Conservation (phyloP, 2,797 vertebrate species). For the Galago senegalensis region DNA sequence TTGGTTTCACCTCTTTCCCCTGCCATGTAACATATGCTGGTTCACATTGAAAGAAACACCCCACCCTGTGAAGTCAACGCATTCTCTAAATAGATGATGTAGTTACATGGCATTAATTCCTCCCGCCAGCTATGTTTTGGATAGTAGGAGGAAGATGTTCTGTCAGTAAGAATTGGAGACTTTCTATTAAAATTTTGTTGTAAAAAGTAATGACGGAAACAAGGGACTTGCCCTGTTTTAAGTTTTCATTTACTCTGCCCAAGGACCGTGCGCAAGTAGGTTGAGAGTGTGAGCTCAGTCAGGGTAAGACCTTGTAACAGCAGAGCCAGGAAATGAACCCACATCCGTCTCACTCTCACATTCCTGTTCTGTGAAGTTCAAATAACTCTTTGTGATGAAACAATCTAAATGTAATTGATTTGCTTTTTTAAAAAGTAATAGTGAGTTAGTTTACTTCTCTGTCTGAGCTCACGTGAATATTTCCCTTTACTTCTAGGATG, state of each 20-base stretch:
- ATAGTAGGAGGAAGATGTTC: not conserved
- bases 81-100: not conserved
- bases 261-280: not conserved
- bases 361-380: not conserved
- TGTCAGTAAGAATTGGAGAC: slow-evolving; percentile 46
- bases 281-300: not conserved
- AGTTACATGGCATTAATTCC: not conserved
- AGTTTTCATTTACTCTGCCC: not conserved
- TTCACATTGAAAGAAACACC: not conserved
- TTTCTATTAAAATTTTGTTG: not conserved
- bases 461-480: not conserved
- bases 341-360: not conserved
- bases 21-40: not conserved
- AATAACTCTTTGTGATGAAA: slow-evolving; percentile 9
- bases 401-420: not conserved
- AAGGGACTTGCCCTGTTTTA: not conserved
- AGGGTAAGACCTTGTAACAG: not conserved
- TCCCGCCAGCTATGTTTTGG: not conserved
- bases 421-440: not conserved
- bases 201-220: not conserved
- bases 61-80: not conserved
- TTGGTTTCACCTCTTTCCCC: not conserved
- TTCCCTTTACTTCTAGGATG: slow-evolving; percentile 14
- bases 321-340: not conserved
- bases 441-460: not conserved